Conservation (phyloP, 2,113 vertebrate species). For the Cercocebus atys region DNA sequence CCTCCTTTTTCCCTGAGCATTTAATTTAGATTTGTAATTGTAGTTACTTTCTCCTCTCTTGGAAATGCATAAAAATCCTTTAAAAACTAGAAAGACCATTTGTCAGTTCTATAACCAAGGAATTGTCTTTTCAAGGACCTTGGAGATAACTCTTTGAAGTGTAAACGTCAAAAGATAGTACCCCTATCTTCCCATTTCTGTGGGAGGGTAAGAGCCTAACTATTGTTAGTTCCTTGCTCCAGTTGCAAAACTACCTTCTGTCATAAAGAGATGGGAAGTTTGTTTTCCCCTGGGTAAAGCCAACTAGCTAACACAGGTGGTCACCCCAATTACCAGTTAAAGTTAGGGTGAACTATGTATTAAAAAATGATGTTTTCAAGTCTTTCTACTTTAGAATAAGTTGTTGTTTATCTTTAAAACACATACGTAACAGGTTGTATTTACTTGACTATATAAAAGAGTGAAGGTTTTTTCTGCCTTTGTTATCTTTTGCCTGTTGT, state of each 20-base stretch:
- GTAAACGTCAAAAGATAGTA: not conserved
- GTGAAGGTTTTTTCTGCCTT: not conserved
- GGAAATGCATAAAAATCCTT: not conserved
- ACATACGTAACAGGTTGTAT: fast-evolving
- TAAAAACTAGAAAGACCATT: not conserved
- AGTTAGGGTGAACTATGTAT: not conserved
- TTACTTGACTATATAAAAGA: not conserved
- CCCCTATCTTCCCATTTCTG: not conserved
- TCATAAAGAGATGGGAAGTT: not conserved
- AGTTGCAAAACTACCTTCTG: not conserved
- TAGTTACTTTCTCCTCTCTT: not conserved
- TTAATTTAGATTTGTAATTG: not conserved
- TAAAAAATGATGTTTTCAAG: not conserved
- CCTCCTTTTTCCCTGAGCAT: not conserved
- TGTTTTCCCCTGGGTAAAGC: not conserved
- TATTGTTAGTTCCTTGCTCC: not conserved
- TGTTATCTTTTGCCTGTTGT: not conserved
- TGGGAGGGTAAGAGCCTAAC: not conserved
- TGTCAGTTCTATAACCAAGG: not conserved
- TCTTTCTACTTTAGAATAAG: not conserved
- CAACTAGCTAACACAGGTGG: not conserved
- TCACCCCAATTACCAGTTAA: not conserved
- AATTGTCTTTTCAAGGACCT: not conserved
- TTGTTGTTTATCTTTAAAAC: not conserved
- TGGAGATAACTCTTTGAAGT: not conserved